A percentile compares a stretch with the other conserved stretches of the same genome.
These are phyloP conservation scores for Opisthocomus hoazin DNA, from an alignment of 2,113 vertebrate species.

Conservation along the genomic window DNA sequence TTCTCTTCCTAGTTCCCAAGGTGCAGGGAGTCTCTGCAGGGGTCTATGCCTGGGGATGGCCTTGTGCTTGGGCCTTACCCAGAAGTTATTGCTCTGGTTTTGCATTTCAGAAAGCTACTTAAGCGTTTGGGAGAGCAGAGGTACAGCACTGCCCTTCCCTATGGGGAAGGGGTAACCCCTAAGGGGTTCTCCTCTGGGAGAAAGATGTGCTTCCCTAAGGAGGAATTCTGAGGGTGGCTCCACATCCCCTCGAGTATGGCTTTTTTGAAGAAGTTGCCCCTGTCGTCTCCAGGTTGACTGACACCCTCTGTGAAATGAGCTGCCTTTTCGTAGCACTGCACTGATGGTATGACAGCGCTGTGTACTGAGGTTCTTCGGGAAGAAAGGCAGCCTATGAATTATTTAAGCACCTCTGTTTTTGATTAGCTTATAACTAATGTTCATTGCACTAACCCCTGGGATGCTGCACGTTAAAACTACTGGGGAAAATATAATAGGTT, in stretches of 20 bases:
- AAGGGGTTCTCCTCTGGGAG: neutral
- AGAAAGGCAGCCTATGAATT: slow-evolving; percentile 33
- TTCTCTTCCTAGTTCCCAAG: neutral
- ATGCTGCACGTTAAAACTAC: neutral
- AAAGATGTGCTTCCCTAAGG: neutral
- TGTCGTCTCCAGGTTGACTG: neutral
- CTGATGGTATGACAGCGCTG: neutral
- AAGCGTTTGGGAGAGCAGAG: neutral
- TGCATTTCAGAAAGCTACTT: neutral
- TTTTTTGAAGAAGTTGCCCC: neutral
- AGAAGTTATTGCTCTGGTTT: neutral
- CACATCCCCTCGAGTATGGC: neutral
- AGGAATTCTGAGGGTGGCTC: neutral
- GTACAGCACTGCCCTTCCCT: neutral
- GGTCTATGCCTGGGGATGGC: neutral
- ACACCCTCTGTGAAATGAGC: neutral
- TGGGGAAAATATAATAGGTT: slow-evolving; percentile 33
- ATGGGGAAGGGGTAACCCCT: no score
- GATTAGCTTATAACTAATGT: slow-evolving; percentile 38
- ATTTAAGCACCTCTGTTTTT: slow-evolving; percentile 46
- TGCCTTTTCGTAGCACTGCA: neutral
- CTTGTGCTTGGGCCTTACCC: neutral
- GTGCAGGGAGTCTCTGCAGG: neutral
- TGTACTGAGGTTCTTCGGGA: neutral
- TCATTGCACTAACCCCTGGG: slow-evolving; percentile 14